Evolutionary conservation across 2,888 invertebrate species (phyloP).

Genomic region (Ochropleura leucogaster): DNA sequence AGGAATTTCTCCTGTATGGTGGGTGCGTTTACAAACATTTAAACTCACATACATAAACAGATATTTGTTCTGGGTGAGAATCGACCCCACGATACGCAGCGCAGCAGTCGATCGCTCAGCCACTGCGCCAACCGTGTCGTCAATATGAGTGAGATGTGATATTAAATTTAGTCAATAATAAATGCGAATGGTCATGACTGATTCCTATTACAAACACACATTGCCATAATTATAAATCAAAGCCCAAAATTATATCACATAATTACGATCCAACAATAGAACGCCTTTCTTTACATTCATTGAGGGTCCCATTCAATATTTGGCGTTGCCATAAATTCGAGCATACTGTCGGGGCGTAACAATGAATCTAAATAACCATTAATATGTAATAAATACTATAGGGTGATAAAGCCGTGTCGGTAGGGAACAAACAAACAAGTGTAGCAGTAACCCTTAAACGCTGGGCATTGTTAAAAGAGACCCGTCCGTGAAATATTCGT

Average conservation of each 20-base stretch:
- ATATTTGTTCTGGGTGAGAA: no score
- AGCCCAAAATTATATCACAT: constrained; percentile 76
- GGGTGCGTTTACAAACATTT: no score
- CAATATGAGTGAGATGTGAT: no score
- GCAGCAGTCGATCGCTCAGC: no score
- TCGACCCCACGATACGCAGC: no score
- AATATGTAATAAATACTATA: constrained; percentile 91
- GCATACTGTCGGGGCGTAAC: constrained; percentile 89
- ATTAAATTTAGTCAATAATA: neutral
- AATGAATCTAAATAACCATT: constrained; percentile 91
- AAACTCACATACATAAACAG: no score
- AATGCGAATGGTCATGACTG: constrained; percentile 22
- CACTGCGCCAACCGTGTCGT: no score
- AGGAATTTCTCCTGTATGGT: no score
- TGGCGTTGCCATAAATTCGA: constrained; percentile 88
- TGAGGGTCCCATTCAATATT: constrained; percentile 84
- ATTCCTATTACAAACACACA: constrained; percentile 53
- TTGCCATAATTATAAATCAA: constrained; percentile 66
- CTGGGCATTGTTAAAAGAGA: constrained; percentile 78
- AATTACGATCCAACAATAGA: constrained; percentile 80
- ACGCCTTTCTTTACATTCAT: constrained; percentile 78
- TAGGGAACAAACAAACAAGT: constrained; percentile 90
- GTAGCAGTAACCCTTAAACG: constrained; percentile 86
- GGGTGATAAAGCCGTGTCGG: constrained; percentile 87
- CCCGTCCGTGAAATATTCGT: constrained; percentile 78